phyloP scores from a whole-genome alignment of 2,797 vertebrate genomes.

The Geotrypetes seraphini region DNA sequence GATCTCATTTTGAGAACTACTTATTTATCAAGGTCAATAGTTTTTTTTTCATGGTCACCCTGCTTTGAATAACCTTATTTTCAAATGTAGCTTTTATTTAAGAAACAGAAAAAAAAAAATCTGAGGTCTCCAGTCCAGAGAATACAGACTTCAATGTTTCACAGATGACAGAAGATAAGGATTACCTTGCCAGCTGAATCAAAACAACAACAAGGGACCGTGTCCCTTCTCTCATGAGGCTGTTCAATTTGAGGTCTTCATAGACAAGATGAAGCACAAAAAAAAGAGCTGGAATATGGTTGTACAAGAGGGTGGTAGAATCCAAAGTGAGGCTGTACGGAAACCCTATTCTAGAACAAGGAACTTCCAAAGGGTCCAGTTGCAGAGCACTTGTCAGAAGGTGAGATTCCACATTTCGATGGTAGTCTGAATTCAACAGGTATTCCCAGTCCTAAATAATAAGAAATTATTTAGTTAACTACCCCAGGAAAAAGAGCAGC shows the following conservation, averaged over 20 bases:
- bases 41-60: too few species aligned
- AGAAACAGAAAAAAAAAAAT: too few species aligned
- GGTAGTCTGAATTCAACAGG: constrained; percentile 77
- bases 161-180: not conserved
- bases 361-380: constrained; percentile 44
- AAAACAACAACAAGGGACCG: constrained; percentile 78
- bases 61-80: too few species aligned
- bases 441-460: constrained; percentile 95
- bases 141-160: not conserved
- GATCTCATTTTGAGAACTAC: too few species aligned
- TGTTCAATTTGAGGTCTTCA: constrained; percentile 88
- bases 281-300: constrained; percentile 84
- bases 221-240: constrained; percentile 78
- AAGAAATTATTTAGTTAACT: too few species aligned
- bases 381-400: constrained; percentile 52
- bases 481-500: too few species aligned
- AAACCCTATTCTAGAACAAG: constrained; percentile 37
- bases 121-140: not conserved
- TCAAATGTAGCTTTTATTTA: too few species aligned
- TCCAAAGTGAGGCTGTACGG: constrained; percentile 64
- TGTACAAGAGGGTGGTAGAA: constrained; percentile 78
- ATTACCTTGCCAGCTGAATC: constrained; percentile 85
- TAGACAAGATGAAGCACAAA: constrained; percentile 90
- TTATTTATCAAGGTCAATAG: too few species aligned
- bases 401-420: constrained; percentile 70